Conservation (phyloP, 2,797 vertebrate species). For the Benthosema pterotum region DNA sequence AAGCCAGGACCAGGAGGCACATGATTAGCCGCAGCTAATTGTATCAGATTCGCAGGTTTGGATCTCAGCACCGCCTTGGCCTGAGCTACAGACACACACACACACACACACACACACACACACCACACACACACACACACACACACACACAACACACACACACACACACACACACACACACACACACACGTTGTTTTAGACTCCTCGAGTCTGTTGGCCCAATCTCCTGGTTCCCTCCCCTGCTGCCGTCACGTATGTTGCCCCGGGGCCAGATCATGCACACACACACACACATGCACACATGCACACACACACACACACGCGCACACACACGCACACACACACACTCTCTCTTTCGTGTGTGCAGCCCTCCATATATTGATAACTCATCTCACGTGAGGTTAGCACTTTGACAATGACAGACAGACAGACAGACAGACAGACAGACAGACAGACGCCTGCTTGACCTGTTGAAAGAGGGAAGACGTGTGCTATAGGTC, state of each 20-base stretch:
- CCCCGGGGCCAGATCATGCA: no score
- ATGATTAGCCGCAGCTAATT: constrained; percentile 77
- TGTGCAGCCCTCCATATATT: constrained; percentile 54
- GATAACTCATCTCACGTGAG: constrained; percentile 70
- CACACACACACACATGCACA: no score
- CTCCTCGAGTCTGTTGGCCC: no score
- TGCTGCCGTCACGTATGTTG: no score
- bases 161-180: neutral
- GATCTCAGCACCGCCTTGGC: constrained; percentile 44
- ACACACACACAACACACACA: no score
- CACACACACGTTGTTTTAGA: no score
- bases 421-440: constrained; percentile 61
- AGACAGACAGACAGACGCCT: constrained; percentile 52
- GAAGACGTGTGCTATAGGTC: constrained; percentile 28
- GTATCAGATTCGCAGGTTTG: constrained; percentile 79
- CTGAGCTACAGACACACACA: constrained; percentile 22
- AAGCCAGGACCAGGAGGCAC: constrained; percentile 68
- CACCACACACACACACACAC: no score
- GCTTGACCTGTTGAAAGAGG: constrained; percentile 18
- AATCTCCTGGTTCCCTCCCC: no score
- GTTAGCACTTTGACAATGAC: constrained; percentile 72
- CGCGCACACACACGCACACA: neutral
- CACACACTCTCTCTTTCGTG: constrained; percentile 38
- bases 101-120: no score
- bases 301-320: no score